Conservation (phyloP, 2,888 invertebrate species). For the Theodoxus fluviatilis region DNA sequence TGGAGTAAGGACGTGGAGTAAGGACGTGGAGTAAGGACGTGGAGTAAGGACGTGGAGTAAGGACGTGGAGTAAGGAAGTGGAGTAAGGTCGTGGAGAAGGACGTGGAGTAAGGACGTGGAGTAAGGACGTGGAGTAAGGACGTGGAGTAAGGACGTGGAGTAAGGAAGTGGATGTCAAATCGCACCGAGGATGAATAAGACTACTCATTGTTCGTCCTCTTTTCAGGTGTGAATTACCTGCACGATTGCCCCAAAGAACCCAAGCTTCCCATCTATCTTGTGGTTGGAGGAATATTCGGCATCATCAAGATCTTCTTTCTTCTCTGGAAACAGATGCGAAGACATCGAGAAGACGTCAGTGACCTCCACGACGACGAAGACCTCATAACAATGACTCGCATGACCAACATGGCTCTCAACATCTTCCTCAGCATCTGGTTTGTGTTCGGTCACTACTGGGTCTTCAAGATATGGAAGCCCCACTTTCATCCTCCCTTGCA, state of each 20-base stretch:
- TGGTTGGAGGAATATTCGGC: slow-evolving; percentile 82
- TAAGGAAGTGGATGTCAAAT: too few relatives aligned
- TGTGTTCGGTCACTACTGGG: slow-evolving; percentile 81
- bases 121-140: too few relatives aligned
- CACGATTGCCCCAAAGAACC: slow-evolving; percentile 81
- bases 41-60: too few relatives aligned
- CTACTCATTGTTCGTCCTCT: too few relatives aligned
- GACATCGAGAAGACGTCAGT: slow-evolving; percentile 64
- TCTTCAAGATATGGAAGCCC: slow-evolving; percentile 79
- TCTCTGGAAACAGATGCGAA: slow-evolving; percentile 74
- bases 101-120: too few relatives aligned
- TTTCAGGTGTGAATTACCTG: slow-evolving; percentile 80
- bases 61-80: too few relatives aligned
- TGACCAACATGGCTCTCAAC: slow-evolving; percentile 75
- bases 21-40: too few relatives aligned
- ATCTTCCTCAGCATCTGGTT: slow-evolving; percentile 80
- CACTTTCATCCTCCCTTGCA: slow-evolving; percentile 77
- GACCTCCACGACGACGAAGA: slow-evolving; percentile 54
- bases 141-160: too few relatives aligned
- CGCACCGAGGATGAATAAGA: too few relatives aligned
- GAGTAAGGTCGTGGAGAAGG: too few relatives aligned
- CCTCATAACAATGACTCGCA: slow-evolving; percentile 69
- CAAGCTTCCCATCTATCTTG: slow-evolving; percentile 81
- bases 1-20: too few relatives aligned
- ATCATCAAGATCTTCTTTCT: slow-evolving; percentile 71